Evolutionary conservation across 35 echinoderm and acorn worm species (phyloP).

Genomic region (Chiridota heheva): DNA sequence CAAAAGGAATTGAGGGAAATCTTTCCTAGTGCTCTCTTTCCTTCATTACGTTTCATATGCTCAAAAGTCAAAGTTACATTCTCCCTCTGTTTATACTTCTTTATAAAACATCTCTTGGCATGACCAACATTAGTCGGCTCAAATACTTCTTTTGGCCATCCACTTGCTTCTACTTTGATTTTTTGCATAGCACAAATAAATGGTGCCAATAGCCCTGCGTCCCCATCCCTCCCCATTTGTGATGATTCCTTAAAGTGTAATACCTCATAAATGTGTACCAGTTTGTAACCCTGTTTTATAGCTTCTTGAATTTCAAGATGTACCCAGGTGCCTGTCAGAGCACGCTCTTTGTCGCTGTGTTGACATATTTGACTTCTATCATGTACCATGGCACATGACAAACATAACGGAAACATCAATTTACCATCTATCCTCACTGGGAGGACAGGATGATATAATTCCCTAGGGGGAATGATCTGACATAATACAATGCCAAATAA

Average conservation of each 20-base stretch:
- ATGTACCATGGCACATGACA: background rate
- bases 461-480: background rate
- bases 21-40: no score
- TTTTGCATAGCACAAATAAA: conserved; percentile 17
- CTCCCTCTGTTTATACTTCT: no score
- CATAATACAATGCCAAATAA: no score
- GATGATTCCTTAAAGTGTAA: conserved; percentile 55
- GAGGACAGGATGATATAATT: conserved; percentile 41
- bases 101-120: no score
- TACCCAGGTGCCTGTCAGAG: conserved; percentile 61
- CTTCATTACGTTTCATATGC: no score
- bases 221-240: background rate
- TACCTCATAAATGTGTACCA: conserved; percentile 53
- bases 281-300: conserved; percentile 43
- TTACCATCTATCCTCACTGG: conserved; percentile 32
- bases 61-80: no score
- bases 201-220: conserved; percentile 9
- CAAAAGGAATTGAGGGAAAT: no score
- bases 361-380: conserved; percentile 11
- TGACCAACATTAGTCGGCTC: no score
- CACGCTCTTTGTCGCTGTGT: conserved; percentile 39
- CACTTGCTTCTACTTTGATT: conserved; percentile 25
- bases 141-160: conserved; percentile 9
- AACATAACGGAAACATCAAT: conserved; percentile 44
- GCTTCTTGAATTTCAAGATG: conserved; percentile 62